phyloP scores from a whole-genome alignment of 2,113 vertebrate species.

The Bos indicus region DNA sequence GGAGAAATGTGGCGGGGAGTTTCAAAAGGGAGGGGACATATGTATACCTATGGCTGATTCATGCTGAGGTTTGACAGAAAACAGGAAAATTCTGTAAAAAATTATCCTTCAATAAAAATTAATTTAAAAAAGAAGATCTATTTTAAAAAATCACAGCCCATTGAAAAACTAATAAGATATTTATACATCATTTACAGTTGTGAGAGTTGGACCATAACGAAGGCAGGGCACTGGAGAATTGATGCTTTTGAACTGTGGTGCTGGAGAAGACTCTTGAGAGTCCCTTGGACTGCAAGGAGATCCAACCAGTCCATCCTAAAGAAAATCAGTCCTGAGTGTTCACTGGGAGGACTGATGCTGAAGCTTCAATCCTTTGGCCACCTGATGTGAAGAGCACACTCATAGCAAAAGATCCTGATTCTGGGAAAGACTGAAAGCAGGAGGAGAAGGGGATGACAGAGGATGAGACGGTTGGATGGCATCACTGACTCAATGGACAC shows the following conservation, averaged over 20 bases:
- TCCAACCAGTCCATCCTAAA: neutral
- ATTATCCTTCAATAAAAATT: neutral
- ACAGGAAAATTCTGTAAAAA: neutral
- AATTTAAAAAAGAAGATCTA: neutral
- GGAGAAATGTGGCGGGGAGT: fast-evolving
- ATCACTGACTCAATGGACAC: neutral
- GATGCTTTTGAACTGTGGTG: neutral
- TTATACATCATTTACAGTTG: neutral
- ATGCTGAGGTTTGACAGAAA: neutral
- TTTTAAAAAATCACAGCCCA: fast-evolving
- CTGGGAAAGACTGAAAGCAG: neutral
- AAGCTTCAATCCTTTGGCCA: neutral
- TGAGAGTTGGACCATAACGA: neutral
- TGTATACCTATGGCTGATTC: neutral
- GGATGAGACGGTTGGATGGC: neutral
- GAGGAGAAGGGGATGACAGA: neutral
- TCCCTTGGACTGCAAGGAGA: neutral
- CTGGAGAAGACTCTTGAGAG: neutral
- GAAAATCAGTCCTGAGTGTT: fast-evolving
- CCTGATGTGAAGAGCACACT: fast-evolving
- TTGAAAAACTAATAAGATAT: neutral
- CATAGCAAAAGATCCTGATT: fast-evolving
- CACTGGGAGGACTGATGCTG: neutral
- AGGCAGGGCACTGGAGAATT: fast-evolving
- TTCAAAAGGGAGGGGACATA: neutral